Conservation (phyloP, 2,113 vertebrate species). For the Halcyon malimbica region DNA sequence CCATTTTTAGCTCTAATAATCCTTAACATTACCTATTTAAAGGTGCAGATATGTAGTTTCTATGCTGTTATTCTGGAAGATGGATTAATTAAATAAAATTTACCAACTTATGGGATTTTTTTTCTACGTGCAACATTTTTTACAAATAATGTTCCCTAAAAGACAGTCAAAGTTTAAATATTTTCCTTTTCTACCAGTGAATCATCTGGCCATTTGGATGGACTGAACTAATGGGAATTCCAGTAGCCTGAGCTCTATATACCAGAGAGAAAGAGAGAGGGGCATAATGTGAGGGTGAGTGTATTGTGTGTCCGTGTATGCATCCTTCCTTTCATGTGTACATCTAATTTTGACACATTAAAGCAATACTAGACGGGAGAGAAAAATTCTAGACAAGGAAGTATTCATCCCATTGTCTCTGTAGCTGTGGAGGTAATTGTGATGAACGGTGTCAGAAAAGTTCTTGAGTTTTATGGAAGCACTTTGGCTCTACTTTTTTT, state of each 20-base stretch:
- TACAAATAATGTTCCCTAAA: not conserved
- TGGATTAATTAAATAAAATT: not conserved
- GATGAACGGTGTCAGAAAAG: not conserved
- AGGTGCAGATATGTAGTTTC: not conserved
- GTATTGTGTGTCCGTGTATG: accelerated
- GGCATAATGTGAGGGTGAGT: accelerated
- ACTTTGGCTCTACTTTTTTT: not conserved
- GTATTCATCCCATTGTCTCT: not conserved
- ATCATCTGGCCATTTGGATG: not conserved
- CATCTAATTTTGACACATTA: not conserved
- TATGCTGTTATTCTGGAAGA: not conserved
- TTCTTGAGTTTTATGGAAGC: conserved; percentile 7
- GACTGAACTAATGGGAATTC: conserved; percentile 16
- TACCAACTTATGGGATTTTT: not conserved
- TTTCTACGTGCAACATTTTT: not conserved
- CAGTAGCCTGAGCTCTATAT: not conserved
- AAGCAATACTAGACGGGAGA: not conserved
- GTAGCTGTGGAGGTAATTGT: not conserved
- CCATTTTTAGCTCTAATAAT: not conserved
- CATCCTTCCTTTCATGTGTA: not conserved
- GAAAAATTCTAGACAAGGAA: not conserved
- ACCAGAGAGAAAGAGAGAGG: not conserved
- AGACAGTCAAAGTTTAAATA: not conserved
- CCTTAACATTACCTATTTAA: not conserved
- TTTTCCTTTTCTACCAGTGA: not conserved